These are phyloP conservation scores for Pachyseris speciosa DNA, from an alignment of 64 coral and sea anemone genomes.

Conservation along the genomic window DNA sequence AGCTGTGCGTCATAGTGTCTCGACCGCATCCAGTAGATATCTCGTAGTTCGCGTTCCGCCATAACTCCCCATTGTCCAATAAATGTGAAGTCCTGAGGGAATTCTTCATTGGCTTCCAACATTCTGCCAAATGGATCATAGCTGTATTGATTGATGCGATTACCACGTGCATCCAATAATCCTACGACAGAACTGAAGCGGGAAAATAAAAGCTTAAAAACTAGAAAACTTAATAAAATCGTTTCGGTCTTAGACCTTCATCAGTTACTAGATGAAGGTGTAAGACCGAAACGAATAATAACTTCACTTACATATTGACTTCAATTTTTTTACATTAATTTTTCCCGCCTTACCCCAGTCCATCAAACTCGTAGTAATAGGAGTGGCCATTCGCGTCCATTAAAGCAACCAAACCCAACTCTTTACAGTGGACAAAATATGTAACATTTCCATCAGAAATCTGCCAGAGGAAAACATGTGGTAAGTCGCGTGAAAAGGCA, in stretches of 20 bases:
- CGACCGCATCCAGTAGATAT: constrained; percentile 78
- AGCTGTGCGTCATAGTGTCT: constrained; percentile 77
- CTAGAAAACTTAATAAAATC: too few relatives aligned
- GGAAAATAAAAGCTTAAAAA: background rate
- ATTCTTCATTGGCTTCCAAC: constrained; percentile 30
- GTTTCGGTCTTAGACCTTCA: too few relatives aligned
- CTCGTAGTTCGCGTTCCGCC: constrained; percentile 40
- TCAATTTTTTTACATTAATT: too few relatives aligned
- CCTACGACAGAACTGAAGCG: constrained; percentile 57
- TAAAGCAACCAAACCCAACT: constrained; percentile 63
- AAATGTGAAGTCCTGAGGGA: constrained; percentile 70
- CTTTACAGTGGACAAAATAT: constrained; percentile 63
- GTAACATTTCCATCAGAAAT: constrained; percentile 58
- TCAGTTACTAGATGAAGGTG: too few relatives aligned
- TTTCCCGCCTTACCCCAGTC: constrained; percentile 72
- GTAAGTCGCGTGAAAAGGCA: too few relatives aligned
- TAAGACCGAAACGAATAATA: too few relatives aligned
- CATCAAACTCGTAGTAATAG: constrained; percentile 81
- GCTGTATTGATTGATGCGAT: constrained; percentile 63
- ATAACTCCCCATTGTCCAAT: constrained; percentile 88
- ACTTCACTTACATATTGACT: too few relatives aligned
- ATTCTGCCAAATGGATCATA: constrained; percentile 83
- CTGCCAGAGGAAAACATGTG: constrained; percentile 9
- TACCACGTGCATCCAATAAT: constrained; percentile 31
- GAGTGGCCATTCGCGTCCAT: constrained; percentile 1